A percentile compares a stretch with the other conserved stretches of the same genome.
Evolutionary conservation across 1,140 invertebrate genomes (phyloP).

Genomic region (Diachasmimorpha longicaudata): DNA sequence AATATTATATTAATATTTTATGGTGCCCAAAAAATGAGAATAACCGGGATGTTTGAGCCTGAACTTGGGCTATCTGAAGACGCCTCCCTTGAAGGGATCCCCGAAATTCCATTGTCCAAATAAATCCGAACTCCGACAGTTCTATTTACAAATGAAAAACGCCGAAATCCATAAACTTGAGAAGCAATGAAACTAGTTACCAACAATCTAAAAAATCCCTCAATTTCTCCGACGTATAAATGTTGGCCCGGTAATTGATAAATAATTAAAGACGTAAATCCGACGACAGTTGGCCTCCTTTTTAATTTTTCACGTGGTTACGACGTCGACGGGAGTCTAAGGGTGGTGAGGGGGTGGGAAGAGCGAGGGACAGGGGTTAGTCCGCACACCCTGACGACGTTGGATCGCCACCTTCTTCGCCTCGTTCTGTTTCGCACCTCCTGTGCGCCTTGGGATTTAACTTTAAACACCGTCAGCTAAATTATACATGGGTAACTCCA

Average conservation of each 20-base stretch:
- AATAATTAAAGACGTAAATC: constrained; percentile 33
- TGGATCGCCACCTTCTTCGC: constrained; percentile 17
- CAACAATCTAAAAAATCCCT: not conserved
- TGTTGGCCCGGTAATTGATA: constrained; percentile 27
- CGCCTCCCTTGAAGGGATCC: too few species aligned
- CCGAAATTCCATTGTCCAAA: too few species aligned
- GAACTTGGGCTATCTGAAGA: too few species aligned
- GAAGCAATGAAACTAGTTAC: too few species aligned
- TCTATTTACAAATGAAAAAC: too few species aligned
- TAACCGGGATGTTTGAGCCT: too few species aligned
- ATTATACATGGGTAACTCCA: constrained; percentile 49
- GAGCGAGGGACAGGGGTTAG: not conserved
- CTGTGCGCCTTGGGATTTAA: constrained; percentile 49
- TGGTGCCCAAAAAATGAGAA: too few species aligned
- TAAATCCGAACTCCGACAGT: too few species aligned
- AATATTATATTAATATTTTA: too few species aligned
- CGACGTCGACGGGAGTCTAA: not conserved
- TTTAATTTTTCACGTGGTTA: constrained; percentile 33
- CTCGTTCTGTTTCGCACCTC: constrained; percentile 53
- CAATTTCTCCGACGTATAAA: constrained; percentile 10
- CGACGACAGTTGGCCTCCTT: constrained; percentile 31
- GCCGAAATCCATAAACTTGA: too few species aligned
- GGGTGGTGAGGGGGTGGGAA: not conserved
- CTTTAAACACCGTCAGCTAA: constrained; percentile 59
- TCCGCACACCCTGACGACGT: not conserved